Evolutionary conservation across 2,113 vertebrate species (phyloP).

Genomic region (Philantomba maxwellii): DNA sequence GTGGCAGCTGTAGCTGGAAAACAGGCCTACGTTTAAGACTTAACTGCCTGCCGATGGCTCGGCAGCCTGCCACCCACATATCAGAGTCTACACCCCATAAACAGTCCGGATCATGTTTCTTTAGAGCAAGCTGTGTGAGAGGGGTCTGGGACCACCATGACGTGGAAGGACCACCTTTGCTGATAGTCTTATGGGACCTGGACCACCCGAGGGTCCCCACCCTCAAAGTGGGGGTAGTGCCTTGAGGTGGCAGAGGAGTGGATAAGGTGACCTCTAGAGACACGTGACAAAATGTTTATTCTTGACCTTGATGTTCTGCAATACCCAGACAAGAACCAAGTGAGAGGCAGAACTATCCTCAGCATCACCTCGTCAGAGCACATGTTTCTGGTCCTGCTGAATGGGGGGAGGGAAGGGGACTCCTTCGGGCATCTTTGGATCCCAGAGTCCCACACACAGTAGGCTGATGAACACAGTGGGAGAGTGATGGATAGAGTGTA

Average conservation of each 20-base stretch:
- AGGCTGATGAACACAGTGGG: background rate
- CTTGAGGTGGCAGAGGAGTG: background rate
- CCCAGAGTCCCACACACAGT: background rate
- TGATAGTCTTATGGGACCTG: background rate
- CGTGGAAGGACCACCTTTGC: background rate
- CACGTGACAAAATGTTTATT: background rate
- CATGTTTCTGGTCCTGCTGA: background rate
- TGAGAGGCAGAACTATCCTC: background rate
- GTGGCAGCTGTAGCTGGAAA: conserved; percentile 67
- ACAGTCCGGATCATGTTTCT: conserved; percentile 62
- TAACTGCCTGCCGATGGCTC: conserved; percentile 56
- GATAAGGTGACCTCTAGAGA: background rate
- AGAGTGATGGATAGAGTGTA: background rate
- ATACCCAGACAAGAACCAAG: background rate
- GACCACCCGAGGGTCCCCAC: background rate
- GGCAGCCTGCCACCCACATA: conserved; percentile 58
- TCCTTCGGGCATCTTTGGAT: background rate
- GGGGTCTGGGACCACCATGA: conserved; percentile 57
- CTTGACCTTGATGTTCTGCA: background rate
- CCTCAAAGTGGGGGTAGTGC: background rate
- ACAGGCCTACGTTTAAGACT: conserved; percentile 56
- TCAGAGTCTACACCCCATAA: conserved; percentile 67
- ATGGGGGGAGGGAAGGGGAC: background rate
- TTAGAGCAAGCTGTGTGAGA: background rate
- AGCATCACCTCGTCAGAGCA: background rate